A percentile compares a stretch with the other conserved stretches of the same genome.
These are phyloP conservation scores for Synanceia verrucosa DNA, from an alignment of 2,797 vertebrate genomes.

Conservation along the genomic window DNA sequence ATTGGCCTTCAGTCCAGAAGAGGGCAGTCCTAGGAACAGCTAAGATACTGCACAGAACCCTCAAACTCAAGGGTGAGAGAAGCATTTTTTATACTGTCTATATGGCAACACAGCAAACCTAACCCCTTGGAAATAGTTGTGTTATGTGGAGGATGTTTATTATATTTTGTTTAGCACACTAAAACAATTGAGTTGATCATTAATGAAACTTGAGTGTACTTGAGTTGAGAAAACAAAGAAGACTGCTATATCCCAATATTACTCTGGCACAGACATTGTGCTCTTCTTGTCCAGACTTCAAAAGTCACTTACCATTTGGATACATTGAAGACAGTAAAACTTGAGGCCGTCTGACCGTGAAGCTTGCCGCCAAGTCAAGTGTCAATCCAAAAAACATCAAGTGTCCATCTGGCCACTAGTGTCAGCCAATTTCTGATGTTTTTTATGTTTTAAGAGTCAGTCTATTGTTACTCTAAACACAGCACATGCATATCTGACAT, in stretches of 20 bases:
- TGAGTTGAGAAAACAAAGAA: not conserved
- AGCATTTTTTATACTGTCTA: too few relatives aligned
- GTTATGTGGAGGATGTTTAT: not conserved
- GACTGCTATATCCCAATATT: not conserved
- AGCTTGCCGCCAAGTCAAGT: slow-evolving; percentile 55
- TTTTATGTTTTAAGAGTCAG: slow-evolving; percentile 22
- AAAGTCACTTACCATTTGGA: slow-evolving; percentile 37
- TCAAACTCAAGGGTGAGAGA: too few relatives aligned
- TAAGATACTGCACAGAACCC: too few relatives aligned
- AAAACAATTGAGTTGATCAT: not conserved
- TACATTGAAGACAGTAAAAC: slow-evolving; percentile 44
- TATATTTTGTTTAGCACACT: not conserved
- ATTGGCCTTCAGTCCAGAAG: too few relatives aligned
- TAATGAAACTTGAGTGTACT: not conserved
- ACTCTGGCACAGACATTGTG: slow-evolving; percentile 3
- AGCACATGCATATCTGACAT: not conserved
- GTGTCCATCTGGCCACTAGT: slow-evolving; percentile 57
- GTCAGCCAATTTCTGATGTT: slow-evolving; percentile 7
- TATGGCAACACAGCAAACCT: too few relatives aligned
- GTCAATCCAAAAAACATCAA: slow-evolving; percentile 54
- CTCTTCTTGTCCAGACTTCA: slow-evolving; percentile 29
- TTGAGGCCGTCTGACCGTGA: slow-evolving; percentile 3
- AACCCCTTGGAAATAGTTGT: not conserved
- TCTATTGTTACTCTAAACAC: not conserved
- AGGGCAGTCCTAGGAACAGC: too few relatives aligned